Percentiles rank a stretch among this genome's conserved stretches.
Conservation (phyloP, 2,888 invertebrate species). For the Pandemis cinnamomeana region DNA sequence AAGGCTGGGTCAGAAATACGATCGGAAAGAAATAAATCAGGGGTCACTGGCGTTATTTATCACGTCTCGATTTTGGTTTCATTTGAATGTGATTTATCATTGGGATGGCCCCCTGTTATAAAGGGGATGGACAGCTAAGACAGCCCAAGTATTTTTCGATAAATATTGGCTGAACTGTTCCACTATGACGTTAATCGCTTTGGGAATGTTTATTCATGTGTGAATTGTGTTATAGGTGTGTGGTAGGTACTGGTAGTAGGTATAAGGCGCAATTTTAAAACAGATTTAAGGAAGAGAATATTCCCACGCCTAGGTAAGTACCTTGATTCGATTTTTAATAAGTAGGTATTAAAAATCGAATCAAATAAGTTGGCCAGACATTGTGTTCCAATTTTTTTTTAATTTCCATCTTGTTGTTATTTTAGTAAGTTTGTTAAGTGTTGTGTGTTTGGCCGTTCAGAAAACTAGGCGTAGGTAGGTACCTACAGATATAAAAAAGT, state of each 20-base stretch:
- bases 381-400: too few species aligned
- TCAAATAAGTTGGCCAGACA: too few species aligned
- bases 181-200: not conserved
- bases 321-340: too few species aligned
- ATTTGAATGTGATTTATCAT: constrained; percentile 41
- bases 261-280: not conserved
- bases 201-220: not conserved
- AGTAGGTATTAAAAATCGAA: too few species aligned
- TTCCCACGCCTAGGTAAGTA: too few species aligned
- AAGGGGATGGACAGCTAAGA: constrained; percentile 4
- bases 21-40: constrained; percentile 40
- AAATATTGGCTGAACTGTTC: not conserved
- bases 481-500: too few species aligned
- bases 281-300: too few species aligned
- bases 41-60: constrained; percentile 36
- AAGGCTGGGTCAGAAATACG: constrained; percentile 36
- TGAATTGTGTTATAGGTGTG: not conserved
- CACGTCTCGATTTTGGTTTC: constrained; percentile 39
- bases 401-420: too few species aligned
- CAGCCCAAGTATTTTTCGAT: not conserved
- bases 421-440: too few species aligned
- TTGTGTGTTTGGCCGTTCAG: too few species aligned
- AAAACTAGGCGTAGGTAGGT: too few species aligned
- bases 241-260: too few species aligned
- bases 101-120: constrained; percentile 11